These are phyloP conservation scores for Melospiza georgiana DNA, from an alignment of 2,113 vertebrate genomes.

Conservation along the genomic window DNA sequence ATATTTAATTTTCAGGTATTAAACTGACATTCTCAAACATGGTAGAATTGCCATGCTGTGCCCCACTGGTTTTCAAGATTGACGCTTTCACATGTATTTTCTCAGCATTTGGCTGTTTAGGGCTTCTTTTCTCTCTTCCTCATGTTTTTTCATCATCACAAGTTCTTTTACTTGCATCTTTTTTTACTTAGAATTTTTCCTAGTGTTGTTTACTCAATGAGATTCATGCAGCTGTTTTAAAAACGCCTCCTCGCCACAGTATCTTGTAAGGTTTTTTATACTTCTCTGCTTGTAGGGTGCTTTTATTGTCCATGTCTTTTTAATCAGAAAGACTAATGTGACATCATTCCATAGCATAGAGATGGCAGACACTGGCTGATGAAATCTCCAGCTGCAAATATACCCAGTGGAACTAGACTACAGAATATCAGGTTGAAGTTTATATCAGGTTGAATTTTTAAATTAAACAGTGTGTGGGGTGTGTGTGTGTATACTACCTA, in stretches of 20 bases:
- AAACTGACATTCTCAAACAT: background rate
- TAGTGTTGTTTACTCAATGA: background rate
- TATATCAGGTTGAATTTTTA: background rate
- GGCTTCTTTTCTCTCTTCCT: background rate
- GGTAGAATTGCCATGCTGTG: background rate
- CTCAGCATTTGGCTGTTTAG: background rate
- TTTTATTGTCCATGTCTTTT: background rate
- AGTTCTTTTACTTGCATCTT: background rate
- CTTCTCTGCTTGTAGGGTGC: background rate
- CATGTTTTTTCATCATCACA: background rate
- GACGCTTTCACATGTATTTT: background rate
- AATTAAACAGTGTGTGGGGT: background rate
- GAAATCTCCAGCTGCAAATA: background rate
- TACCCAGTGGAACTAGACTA: background rate
- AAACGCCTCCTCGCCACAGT: background rate
- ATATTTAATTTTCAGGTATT: conserved; percentile 6
- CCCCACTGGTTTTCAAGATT: background rate
- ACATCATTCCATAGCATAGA: background rate
- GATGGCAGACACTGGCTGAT: background rate
- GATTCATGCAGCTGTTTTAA: background rate
- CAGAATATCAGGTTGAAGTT: background rate
- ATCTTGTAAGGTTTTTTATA: background rate
- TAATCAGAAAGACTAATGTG: background rate
- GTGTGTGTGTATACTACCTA: background rate
- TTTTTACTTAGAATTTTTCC: background rate